phyloP scores from a whole-genome alignment of 1,140 invertebrate species.

The Caerostris darwini region DNA sequence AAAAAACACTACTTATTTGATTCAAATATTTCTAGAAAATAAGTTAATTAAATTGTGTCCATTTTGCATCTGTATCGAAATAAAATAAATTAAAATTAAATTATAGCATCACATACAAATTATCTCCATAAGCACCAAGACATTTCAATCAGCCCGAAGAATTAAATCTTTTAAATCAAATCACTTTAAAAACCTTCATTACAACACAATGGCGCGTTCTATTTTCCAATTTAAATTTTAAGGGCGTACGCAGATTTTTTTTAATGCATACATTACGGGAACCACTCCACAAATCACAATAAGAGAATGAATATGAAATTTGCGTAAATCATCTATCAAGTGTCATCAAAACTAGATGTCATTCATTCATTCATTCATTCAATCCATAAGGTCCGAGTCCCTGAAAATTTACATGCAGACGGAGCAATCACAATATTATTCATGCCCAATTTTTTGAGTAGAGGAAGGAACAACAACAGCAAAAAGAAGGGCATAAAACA shows the following conservation, averaged over 20 bases:
- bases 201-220: no score
- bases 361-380: neutral
- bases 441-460: neutral
- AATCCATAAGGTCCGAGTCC: neutral
- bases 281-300: neutral
- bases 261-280: neutral
- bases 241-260: neutral
- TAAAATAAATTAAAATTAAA: no score
- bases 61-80: no score
- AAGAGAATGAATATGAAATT: neutral
- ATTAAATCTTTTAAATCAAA: no score
- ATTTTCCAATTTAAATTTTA: no score
- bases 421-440: constrained; percentile 6
- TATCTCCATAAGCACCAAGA: no score
- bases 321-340: neutral
- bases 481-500: neutral
- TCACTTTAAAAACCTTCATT: no score
- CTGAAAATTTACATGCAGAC: neutral
- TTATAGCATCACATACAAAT: no score
- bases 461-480: neutral
- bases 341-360: neutral
- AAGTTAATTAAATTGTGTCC: no score
- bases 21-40: no score
- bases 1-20: no score
- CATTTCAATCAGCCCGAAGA: no score